Evolutionary conservation across 2,797 vertebrate genomes (phyloP), one percentile per base, ranked within the genome.

Genomic region (Rhinella marina): DNA sequence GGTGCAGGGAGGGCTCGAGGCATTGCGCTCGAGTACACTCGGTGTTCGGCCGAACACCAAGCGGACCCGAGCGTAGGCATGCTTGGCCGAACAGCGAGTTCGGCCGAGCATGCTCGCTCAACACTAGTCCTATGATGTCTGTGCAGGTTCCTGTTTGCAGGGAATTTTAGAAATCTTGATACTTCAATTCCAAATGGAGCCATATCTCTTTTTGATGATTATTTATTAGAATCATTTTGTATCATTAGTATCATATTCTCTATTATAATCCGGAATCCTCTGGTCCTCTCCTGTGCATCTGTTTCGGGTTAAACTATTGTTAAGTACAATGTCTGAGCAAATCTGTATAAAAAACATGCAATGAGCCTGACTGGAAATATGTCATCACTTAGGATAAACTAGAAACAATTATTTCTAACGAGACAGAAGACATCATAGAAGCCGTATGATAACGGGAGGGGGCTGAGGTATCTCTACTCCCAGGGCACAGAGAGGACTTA

Each of bases 351-450:
- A 61, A 61, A 81, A 48, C 32, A 50, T 54, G 19, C 57, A 66
- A 52, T 10, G 16, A 76, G 57, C 52, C 57, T n/a, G 70, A 87
- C 80, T 75, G 48, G 79, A 73, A 75, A 70, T 66, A 66, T 84
- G 81, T 88, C 82, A 88, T 70, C 81, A 70, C 81, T 87, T 87
- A 76, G 79, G 13, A 73, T 66, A 64, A 82, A 82, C 54, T 27
- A 82, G 68, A 61, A 59, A 78, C 54, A 52, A 83, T 87, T 76
- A 73, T 56, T 75, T 29, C 81, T 68, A 84, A 87, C 61, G 17
- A 88, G 87, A 88, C 61, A 88, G 81, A 68, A 70, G 50, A 84
- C 82, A 79, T 83, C 87, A 88, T 32, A 84, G 61, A 29, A 52
- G 66, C 41, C 66, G 7, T 10, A 84, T 59, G 75, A 79, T 70